phyloP scores from a whole-genome alignment of 2,797 vertebrate species.

The Sparidentex hasta region DNA sequence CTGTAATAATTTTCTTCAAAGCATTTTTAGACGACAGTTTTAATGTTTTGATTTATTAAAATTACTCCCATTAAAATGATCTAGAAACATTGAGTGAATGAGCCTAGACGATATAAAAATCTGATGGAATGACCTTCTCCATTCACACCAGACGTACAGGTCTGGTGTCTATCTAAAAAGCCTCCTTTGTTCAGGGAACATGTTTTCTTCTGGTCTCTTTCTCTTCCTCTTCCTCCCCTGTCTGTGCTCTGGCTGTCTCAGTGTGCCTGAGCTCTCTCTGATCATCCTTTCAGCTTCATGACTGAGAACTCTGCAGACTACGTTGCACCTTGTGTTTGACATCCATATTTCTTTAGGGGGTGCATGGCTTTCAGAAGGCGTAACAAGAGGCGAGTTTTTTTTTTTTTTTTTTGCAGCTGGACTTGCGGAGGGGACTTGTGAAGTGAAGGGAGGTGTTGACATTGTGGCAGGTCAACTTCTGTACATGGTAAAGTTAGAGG shows the following conservation, averaged over 20 bases:
- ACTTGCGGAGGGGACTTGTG: background rate
- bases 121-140: background rate
- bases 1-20: slow-evolving; percentile 13
- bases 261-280: slow-evolving; percentile 34
- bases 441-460: slow-evolving; percentile 10
- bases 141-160: slow-evolving; percentile 7
- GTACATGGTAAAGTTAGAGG: background rate
- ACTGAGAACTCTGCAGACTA: background rate
- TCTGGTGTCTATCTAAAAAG: background rate
- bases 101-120: too few species aligned
- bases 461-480: background rate
- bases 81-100: background rate
- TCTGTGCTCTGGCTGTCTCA: slow-evolving; percentile 37
- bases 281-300: slow-evolving; percentile 35
- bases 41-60: background rate
- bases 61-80: background rate
- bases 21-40: slow-evolving; percentile 1
- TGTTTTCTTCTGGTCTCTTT: slow-evolving; percentile 33
- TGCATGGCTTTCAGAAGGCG: slow-evolving; percentile 11
- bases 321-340: slow-evolving; percentile 19
- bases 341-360: slow-evolving; percentile 12
- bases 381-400: slow-evolving; percentile 19
- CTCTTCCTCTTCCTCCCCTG: slow-evolving; percentile 12
- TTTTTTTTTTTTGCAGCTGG: background rate
- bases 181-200: slow-evolving; percentile 29